These are phyloP conservation scores for Drosophila erecta DNA, from an alignment of 1,140 invertebrate genomes.

Conservation along the genomic window DNA sequence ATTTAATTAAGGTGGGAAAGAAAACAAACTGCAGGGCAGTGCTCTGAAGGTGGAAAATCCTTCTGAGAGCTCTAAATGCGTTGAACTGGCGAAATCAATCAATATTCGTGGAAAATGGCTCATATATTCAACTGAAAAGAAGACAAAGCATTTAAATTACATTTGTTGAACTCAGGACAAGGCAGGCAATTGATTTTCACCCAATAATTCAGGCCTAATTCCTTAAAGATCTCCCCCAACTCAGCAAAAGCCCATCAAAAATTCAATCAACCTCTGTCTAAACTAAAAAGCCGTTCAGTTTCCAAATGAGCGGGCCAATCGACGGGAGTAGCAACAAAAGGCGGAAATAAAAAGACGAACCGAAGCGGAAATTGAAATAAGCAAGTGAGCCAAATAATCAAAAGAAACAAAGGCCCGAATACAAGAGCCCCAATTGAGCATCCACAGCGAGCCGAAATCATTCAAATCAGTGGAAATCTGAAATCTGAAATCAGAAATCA, in stretches of 20 bases:
- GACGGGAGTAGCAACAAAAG: conserved; percentile 50
- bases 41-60: not conserved
- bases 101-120: too few relatives aligned
- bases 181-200: not conserved
- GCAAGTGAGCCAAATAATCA: conserved; percentile 75
- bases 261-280: conserved; percentile 14
- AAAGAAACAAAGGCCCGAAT: conserved; percentile 53
- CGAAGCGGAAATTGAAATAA: conserved; percentile 73
- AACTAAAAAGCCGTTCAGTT: conserved; percentile 55
- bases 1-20: conserved; percentile 20
- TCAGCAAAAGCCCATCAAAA: not conserved
- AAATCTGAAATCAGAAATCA: conserved; percentile 26
- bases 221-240: conserved; percentile 11
- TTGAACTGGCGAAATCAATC: too few relatives aligned
- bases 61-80: not conserved
- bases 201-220: conserved; percentile 1
- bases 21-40: not conserved
- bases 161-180: not conserved
- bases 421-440: conserved; percentile 22
- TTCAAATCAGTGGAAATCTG: conserved; percentile 62
- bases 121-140: too few relatives aligned
- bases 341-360: conserved; percentile 40
- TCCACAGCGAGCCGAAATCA: conserved; percentile 58
- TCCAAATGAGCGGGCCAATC: conserved; percentile 69
- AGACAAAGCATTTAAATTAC: not conserved